These are phyloP conservation scores for Semaprochilodus insignis DNA, from an alignment of 2,797 vertebrate species.

Conservation along the genomic window DNA sequence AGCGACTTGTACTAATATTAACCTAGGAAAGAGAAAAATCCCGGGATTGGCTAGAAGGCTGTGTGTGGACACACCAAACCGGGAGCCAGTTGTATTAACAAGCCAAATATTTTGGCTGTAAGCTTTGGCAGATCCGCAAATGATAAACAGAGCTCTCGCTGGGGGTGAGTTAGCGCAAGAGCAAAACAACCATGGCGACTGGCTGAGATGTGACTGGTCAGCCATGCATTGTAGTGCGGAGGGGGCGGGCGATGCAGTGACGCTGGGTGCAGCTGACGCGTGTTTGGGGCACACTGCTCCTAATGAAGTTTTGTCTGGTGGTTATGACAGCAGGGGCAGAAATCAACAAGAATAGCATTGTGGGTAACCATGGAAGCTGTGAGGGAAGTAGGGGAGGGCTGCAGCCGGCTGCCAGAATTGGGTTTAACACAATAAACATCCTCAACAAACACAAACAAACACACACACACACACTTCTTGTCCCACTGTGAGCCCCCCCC, in stretches of 20 bases:
- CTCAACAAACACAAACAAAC: slow-evolving; percentile 16
- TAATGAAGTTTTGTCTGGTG: slow-evolving; percentile 29
- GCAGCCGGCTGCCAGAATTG: slow-evolving; percentile 35
- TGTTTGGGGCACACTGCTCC: slow-evolving; percentile 7
- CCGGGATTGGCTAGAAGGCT: slow-evolving; percentile 12
- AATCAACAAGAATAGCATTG: slow-evolving; percentile 42
- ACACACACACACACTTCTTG: neutral
- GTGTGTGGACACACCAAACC: neutral
- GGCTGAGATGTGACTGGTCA: neutral
- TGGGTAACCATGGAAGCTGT: slow-evolving; percentile 42
- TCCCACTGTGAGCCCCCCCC: neutral
- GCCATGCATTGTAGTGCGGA: neutral
- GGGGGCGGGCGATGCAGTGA: neutral
- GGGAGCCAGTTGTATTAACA: slow-evolving; percentile 36
- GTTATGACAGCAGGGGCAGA: slow-evolving; percentile 8
- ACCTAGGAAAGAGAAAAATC: slow-evolving; percentile 25
- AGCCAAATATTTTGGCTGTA: slow-evolving; percentile 57
- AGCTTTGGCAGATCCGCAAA: slow-evolving; percentile 39
- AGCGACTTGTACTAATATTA: slow-evolving; percentile 31
- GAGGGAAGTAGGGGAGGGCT: neutral
- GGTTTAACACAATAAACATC: slow-evolving; percentile 45
- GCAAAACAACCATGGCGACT: slow-evolving; percentile 16
- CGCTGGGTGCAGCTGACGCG: neutral
- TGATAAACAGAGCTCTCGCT: slow-evolving; percentile 49
- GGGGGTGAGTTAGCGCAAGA: slow-evolving; percentile 20